Evolutionary conservation across 1,140 invertebrate species (phyloP).

Genomic region (Caenorhabditis latens): DNA sequence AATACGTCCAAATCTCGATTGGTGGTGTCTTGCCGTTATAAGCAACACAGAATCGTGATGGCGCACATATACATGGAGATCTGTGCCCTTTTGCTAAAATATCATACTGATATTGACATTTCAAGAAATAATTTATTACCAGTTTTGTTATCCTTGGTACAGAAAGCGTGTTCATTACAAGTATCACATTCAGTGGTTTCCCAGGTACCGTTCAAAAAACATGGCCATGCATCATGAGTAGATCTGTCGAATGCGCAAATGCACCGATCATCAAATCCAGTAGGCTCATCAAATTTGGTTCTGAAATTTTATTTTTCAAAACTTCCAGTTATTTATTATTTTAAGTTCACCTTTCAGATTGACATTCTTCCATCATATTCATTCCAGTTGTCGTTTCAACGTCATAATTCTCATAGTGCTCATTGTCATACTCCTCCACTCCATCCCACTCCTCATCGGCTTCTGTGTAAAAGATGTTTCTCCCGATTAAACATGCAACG

Average conservation of each 20-base stretch:
- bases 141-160: conserved; percentile 66
- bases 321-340: not conserved
- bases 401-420: conserved; percentile 47
- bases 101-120: not conserved
- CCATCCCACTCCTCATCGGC: conserved; percentile 57
- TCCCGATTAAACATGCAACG: conserved; percentile 13
- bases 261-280: conserved; percentile 59
- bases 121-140: not conserved
- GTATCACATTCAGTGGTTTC: conserved; percentile 68
- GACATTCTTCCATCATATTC: conserved; percentile 59
- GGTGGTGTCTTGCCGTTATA: conserved; percentile 63
- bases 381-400: conserved; percentile 41
- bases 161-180: conserved; percentile 71
- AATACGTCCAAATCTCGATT: conserved; percentile 68
- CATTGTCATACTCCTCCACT: conserved; percentile 46
- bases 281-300: conserved; percentile 67
- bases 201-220: conserved; percentile 70
- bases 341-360: conserved; percentile 47
- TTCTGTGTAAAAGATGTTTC: not conserved
- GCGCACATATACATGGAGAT: conserved; percentile 62
- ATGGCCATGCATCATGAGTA: conserved; percentile 73
- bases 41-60: conserved; percentile 60
- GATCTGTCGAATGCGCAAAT: conserved; percentile 72
- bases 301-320: not conserved
- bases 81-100: conserved; percentile 57